Percentiles rank a stretch among this genome's conserved stretches.
phyloP scores from a whole-genome alignment of 1,140 invertebrate species.

The Drosophila sechellia region DNA sequence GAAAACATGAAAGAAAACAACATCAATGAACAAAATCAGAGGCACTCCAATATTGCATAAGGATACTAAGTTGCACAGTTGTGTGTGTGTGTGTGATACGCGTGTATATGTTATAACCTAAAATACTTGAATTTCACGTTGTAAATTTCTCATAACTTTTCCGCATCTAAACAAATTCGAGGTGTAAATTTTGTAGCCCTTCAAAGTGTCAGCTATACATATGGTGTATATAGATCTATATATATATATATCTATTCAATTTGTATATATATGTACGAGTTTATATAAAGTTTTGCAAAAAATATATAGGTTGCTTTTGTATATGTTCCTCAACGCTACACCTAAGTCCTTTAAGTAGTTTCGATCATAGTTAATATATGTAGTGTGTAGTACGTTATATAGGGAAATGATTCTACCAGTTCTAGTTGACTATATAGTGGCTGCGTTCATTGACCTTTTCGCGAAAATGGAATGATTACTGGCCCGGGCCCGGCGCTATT shows the following conservation, averaged over 20 bases:
- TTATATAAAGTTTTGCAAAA: constrained; percentile 81
- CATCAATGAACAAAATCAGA: constrained; percentile 73
- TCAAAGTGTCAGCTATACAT: constrained; percentile 49
- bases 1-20: constrained; percentile 46
- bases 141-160: constrained; percentile 60
- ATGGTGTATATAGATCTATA: constrained; percentile 47
- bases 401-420: constrained; percentile 59
- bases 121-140: constrained; percentile 42
- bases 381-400: constrained; percentile 44
- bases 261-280: constrained; percentile 60
- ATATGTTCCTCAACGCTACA: constrained; percentile 32
- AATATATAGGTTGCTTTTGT: constrained; percentile 63
- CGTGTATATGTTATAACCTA: constrained; percentile 31
- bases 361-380: constrained; percentile 37
- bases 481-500: constrained; percentile 71
- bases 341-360: constrained; percentile 57
- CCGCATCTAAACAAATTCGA: constrained; percentile 47
- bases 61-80: constrained; percentile 81
- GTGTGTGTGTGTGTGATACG: constrained; percentile 58
- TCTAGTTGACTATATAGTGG: constrained; percentile 74
- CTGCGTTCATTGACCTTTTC: constrained; percentile 37
- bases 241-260: constrained; percentile 56
- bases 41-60: constrained; percentile 84
- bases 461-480: constrained; percentile 70
- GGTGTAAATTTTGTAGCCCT: constrained; percentile 53